Percentiles rank a stretch among this genome's conserved stretches.
phyloP scores from a whole-genome alignment of 2,113 vertebrate species.

The Dasypus novemcinctus region DNA sequence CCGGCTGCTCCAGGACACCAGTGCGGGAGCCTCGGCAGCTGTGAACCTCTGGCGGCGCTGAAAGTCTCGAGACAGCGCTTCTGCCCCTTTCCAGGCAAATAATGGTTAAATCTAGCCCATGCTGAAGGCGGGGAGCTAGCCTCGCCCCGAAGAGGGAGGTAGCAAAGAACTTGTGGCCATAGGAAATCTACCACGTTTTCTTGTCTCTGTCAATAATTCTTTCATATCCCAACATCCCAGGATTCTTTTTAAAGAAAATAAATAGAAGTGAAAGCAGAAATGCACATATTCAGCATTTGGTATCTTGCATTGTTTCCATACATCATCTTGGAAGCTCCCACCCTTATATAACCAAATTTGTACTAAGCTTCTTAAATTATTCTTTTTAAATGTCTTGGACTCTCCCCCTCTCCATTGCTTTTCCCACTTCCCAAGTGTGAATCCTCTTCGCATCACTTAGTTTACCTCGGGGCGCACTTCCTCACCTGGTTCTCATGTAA shows the following conservation, averaged over 20 bases:
- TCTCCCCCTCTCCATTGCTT: neutral
- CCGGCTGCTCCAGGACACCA: neutral
- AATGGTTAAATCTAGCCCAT: neutral
- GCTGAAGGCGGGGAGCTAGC: neutral
- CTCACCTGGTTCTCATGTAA: neutral
- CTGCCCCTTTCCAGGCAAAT: neutral
- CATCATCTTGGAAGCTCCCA: neutral
- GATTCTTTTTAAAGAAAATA: neutral
- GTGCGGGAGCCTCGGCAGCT: neutral
- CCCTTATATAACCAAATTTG: neutral
- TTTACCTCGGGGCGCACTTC: neutral
- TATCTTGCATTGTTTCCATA: neutral
- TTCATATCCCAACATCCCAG: neutral
- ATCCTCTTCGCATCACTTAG: neutral
- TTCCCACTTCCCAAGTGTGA: neutral
- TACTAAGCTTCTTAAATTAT: neutral
- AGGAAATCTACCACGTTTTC: neutral
- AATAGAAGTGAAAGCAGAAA: slow-evolving; percentile 18
- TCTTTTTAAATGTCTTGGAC: neutral
- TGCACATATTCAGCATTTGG: neutral
- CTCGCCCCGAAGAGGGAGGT: neutral
- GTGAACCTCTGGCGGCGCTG: neutral
- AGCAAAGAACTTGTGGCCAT: neutral
- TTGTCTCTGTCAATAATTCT: neutral
- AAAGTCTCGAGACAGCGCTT: neutral